Conservation (phyloP, 2,113 vertebrate genomes). For the Clarias macrocephalus region DNA sequence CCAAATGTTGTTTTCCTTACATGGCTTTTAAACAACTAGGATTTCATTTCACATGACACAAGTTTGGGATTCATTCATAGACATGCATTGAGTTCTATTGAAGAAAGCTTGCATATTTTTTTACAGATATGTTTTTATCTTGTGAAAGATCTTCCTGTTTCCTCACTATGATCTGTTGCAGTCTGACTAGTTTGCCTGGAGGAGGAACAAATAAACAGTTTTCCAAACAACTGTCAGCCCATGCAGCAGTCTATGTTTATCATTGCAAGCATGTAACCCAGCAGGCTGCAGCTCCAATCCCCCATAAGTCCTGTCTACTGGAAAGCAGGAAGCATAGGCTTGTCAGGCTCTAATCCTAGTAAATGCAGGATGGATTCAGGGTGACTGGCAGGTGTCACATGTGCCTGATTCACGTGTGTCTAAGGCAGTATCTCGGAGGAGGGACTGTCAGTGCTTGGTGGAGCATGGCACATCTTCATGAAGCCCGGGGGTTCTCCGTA, state of each 20-base stretch:
- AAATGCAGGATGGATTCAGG: slow-evolving; percentile 37
- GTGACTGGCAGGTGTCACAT: slow-evolving; percentile 50
- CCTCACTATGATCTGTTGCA: background rate
- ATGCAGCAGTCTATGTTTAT: slow-evolving; percentile 39
- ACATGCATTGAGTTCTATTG: background rate
- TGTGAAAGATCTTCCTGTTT: background rate
- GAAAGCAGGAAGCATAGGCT: slow-evolving; percentile 28
- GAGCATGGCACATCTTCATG: slow-evolving; percentile 48
- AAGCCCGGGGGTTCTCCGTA: slow-evolving; percentile 10
- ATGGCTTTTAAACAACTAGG: background rate
- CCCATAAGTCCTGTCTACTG: slow-evolving; percentile 31
- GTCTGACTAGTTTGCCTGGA: slow-evolving; percentile 35
- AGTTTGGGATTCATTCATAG: background rate
- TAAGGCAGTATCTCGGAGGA: slow-evolving; percentile 39
- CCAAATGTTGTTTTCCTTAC: background rate
- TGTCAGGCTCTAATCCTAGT: slow-evolving; percentile 41
- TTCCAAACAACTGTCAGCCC: slow-evolving; percentile 27
- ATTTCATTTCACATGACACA: background rate
- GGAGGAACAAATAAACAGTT: slow-evolving; percentile 40
- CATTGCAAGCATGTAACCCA: slow-evolving; percentile 40
- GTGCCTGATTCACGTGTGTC: slow-evolving; percentile 37
- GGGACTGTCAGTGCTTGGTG: slow-evolving; percentile 36
- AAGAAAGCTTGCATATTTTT: background rate
- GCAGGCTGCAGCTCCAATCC: slow-evolving; percentile 34
- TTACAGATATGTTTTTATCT: slow-evolving; percentile 3